These are phyloP conservation scores for Galerucella pusilla DNA, from an alignment of 2,888 invertebrate species.

Conservation along the genomic window DNA sequence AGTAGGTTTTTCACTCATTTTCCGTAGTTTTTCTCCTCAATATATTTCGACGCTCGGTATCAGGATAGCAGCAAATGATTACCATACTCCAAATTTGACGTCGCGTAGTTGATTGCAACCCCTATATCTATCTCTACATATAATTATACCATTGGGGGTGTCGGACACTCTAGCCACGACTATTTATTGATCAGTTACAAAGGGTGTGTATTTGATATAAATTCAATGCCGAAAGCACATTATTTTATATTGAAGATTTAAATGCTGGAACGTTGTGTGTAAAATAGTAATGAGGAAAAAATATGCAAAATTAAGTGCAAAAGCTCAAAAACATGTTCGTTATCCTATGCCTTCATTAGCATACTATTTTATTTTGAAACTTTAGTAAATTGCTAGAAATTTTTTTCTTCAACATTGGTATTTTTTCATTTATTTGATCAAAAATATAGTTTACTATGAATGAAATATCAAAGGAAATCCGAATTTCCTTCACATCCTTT, in stretches of 20 bases:
- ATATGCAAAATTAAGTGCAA: too few species aligned
- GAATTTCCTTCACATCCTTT: neutral
- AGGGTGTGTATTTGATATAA: neutral
- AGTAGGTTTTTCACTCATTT: neutral
- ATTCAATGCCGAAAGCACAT: neutral
- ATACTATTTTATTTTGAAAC: too few species aligned
- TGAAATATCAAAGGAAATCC: too few species aligned
- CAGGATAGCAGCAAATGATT: conserved; percentile 11
- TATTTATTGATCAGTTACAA: conserved; percentile 6
- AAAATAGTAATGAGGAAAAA: too few species aligned
- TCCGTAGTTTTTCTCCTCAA: conserved; percentile 1
- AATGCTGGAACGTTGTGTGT: too few species aligned
- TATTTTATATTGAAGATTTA: too few species aligned
- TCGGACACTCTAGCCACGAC: neutral
- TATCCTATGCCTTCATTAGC: too few species aligned
- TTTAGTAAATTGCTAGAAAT: too few species aligned
- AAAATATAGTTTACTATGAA: too few species aligned
- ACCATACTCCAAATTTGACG: neutral
- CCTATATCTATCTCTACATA: neutral
- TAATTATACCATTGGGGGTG: conserved; percentile 12
- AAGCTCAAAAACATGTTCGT: too few species aligned
- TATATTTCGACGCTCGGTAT: conserved; percentile 7
- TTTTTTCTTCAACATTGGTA: too few species aligned
- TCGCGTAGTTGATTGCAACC: neutral
- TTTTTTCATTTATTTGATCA: too few species aligned